Base-by-base conservation (phyloP, 2,797 vertebrate genomes). In the Sardinella longiceps region DNA sequence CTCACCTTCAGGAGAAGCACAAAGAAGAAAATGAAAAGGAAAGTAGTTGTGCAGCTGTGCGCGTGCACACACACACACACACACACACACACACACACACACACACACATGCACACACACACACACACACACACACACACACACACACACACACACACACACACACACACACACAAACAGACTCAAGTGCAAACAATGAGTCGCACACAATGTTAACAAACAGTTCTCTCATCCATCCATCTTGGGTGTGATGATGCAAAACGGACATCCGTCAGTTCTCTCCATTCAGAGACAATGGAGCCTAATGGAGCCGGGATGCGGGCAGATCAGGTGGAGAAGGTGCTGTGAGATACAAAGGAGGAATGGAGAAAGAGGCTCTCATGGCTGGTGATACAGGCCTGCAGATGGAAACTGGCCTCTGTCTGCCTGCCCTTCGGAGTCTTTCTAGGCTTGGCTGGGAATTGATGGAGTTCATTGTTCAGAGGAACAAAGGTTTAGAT, bases 401-500 rank as follows among this genome's bases (percentile, higher is more conserved):
- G 12, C 63, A 37, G 30, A 10, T 70, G 28, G 14, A 28, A 5
- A 5, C 23, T n/a, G 28, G 2, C 14, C 3, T 56, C 53, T 56
- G 51, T 20, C 15, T 1, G 18, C 18, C 20, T 56, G 18, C 7
- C n/a, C n/a, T n/a, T n/a, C n/a, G n/a, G n/a, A n/a, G 5, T 23
- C 4, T 56, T 20, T 56, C 53, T 4, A 56, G 20, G 5, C 20
- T 56, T 37, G 3, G 30, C 66, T 37, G 66, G 5, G 66, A 20
- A 37, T 18, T 18, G 66, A 70, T 37, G 66, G 66, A 37, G 63
- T 66, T 25, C 63, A 70, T 70, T 70, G 63, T 70, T 70, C 28
- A 70, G 33, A 20, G 33, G 66, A 33, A 37, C 14, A 74, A 74
- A 74, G 33, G 66, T 14, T 39, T 33, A 11, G 30, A 33, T 74